Conservation (phyloP, 2,888 invertebrate species). For the Pachymerium ferrugineum region DNA sequence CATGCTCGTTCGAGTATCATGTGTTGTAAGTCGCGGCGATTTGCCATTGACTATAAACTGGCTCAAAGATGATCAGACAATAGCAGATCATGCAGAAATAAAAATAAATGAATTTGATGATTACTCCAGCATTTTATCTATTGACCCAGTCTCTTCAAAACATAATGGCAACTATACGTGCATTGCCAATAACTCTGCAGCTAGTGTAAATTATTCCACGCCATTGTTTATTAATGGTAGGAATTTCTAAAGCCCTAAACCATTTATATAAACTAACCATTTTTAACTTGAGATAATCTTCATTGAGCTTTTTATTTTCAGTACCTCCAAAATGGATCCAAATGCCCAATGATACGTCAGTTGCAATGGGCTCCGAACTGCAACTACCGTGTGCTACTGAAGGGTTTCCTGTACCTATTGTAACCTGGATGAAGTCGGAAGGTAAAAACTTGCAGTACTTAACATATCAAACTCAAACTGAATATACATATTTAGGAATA, state of each 20-base stretch:
- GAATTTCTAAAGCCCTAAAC: neutral
- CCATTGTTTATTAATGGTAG: constrained; percentile 27
- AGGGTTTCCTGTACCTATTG: constrained; percentile 35
- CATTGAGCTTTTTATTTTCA: neutral
- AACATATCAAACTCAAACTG: too few relatives aligned
- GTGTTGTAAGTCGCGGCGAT: constrained; percentile 29
- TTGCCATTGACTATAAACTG: constrained; percentile 25
- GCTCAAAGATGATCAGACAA: neutral
- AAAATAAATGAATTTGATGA: constrained; percentile 24
- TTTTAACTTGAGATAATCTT: neutral
- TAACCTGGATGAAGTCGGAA: constrained; percentile 33
- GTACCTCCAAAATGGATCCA: constrained; percentile 36
- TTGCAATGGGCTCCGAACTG: constrained; percentile 33
- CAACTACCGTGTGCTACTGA: constrained; percentile 32
- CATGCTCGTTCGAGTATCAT: constrained; percentile 22
- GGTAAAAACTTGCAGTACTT: neutral
- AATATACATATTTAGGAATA: too few relatives aligned
- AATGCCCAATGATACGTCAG: constrained; percentile 35
- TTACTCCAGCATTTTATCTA: constrained; percentile 25
- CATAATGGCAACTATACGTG: constrained; percentile 29
- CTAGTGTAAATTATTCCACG: neutral
- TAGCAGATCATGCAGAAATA: neutral
- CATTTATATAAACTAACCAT: neutral
- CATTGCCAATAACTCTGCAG: constrained; percentile 11
- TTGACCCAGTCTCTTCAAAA: neutral